These are phyloP conservation scores for Trisateles emortualis DNA, from an alignment of 2,888 invertebrate genomes.

Conservation along the genomic window DNA sequence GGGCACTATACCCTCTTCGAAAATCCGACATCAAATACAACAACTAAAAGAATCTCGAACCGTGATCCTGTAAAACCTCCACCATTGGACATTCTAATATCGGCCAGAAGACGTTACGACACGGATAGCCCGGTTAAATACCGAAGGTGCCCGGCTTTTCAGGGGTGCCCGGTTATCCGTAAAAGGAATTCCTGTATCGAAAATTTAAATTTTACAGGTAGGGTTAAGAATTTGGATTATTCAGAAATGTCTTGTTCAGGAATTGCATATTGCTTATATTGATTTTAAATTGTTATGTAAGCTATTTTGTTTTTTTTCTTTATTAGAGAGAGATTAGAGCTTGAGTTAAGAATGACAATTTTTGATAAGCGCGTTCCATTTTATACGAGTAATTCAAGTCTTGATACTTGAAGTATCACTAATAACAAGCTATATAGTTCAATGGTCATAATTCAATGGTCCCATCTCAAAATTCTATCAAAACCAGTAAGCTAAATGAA, in stretches of 20 bases:
- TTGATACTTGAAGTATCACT: too few relatives aligned
- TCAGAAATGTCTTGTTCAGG: background rate
- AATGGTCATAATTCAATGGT: too few relatives aligned
- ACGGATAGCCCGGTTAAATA: constrained; percentile 62
- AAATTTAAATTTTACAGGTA: constrained; percentile 29
- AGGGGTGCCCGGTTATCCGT: constrained; percentile 45
- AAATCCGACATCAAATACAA: constrained; percentile 29
- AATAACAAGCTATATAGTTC: too few relatives aligned
- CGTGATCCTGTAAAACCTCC: constrained; percentile 42
- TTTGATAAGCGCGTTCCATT: too few relatives aligned
- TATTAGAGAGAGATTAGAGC: too few relatives aligned
- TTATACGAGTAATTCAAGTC: too few relatives aligned
- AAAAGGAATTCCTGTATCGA: constrained; percentile 40
- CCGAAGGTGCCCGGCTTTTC: constrained; percentile 40
- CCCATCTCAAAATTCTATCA: background rate
- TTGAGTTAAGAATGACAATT: too few relatives aligned
- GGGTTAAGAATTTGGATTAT: constrained; percentile 19
- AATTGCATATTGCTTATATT: background rate
- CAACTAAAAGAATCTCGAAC: constrained; percentile 32
- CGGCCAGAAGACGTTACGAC: constrained; percentile 48
- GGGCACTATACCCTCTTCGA: background rate
- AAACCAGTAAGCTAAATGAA: constrained; percentile 1
- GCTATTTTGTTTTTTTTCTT: background rate
- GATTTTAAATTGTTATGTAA: background rate
- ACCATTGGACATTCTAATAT: constrained; percentile 64